phyloP scores from a whole-genome alignment of 1,140 invertebrate genomes.

The Drosophila littoralis region DNA sequence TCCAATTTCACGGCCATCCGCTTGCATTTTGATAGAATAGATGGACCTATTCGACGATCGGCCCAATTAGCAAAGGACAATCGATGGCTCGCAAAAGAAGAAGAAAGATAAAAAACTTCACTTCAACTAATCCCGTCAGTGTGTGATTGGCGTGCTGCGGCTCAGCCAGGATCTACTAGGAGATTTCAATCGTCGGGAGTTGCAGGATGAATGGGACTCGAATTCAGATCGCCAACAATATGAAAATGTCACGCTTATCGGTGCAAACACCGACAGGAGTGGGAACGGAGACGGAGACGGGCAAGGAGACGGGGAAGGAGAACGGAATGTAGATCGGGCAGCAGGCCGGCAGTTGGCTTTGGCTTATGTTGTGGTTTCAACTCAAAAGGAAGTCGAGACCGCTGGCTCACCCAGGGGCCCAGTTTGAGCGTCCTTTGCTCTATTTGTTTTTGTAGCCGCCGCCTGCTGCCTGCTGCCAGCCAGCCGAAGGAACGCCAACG shows the following conservation, averaged over 20 bases:
- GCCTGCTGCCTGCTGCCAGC: background rate
- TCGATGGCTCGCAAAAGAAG: background rate
- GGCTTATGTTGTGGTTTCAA: conserved; percentile 64
- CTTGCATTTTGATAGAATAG: conserved; percentile 7
- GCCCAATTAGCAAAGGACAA: conserved; percentile 64
- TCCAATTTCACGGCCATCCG: conserved; percentile 67
- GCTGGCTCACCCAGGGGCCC: conserved; percentile 29
- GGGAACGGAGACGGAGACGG: background rate
- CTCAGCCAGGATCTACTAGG: conserved; percentile 23
- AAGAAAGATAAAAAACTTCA: conserved; percentile 57
- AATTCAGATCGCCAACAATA: conserved; percentile 68
- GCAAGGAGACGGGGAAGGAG: background rate
- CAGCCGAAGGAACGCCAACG: conserved; percentile 13
- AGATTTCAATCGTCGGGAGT: conserved; percentile 43
- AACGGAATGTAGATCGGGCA: background rate
- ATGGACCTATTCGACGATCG: conserved; percentile 40
- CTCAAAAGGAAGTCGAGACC: conserved; percentile 59
- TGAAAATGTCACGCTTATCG: conserved; percentile 83
- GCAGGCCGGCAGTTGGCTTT: conserved; percentile 29
- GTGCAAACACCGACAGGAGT: conserved; percentile 12
- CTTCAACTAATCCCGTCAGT: conserved; percentile 71
- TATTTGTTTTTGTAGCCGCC: conserved; percentile 60
- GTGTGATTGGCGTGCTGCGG: conserved; percentile 72
- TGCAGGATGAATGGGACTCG: conserved; percentile 45
- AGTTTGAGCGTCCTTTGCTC: conserved; percentile 44